These are phyloP conservation scores for Neotoma lepida DNA, from an alignment of 2,113 vertebrate genomes.

Conservation along the genomic window DNA sequence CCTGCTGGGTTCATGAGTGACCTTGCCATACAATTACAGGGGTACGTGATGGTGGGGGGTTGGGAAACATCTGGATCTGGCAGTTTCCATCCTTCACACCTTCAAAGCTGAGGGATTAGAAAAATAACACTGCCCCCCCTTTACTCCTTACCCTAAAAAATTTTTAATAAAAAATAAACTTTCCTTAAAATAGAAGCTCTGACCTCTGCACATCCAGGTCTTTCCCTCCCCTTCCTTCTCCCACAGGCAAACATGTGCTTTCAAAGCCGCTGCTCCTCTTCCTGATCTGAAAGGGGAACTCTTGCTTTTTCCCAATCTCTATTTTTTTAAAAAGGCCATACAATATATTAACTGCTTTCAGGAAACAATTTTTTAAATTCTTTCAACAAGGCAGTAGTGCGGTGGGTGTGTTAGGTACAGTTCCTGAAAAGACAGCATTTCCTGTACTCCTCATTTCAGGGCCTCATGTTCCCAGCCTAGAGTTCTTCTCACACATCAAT, in stretches of 20 bases:
- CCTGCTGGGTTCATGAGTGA: not conserved
- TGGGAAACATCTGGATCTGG: not conserved
- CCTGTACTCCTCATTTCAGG: not conserved
- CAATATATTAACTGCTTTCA: not conserved
- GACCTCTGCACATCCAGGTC: not conserved
- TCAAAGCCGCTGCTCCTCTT: conserved; percentile 15
- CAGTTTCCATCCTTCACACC: not conserved
- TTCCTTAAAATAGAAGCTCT: not conserved
- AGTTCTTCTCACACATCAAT: conserved; percentile 81
- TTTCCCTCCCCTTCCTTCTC: not conserved
- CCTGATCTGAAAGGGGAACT: not conserved
- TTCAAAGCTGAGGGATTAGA: not conserved
- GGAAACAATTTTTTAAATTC: not conserved
- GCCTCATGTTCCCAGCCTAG: conserved; percentile 67
- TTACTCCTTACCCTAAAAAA: not conserved
- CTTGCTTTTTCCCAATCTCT: not conserved
- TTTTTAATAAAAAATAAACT: not conserved
- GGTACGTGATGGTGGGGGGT: not conserved
- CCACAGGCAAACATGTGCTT: not conserved
- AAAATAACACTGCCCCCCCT: not conserved
- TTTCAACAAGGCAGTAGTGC: not conserved
- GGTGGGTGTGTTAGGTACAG: not conserved
- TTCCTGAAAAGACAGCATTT: not conserved
- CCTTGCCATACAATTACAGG: not conserved
- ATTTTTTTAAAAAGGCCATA: not conserved